Conservation (phyloP, 1,140 invertebrate species). For the Gonioctena quinquepunctata region DNA sequence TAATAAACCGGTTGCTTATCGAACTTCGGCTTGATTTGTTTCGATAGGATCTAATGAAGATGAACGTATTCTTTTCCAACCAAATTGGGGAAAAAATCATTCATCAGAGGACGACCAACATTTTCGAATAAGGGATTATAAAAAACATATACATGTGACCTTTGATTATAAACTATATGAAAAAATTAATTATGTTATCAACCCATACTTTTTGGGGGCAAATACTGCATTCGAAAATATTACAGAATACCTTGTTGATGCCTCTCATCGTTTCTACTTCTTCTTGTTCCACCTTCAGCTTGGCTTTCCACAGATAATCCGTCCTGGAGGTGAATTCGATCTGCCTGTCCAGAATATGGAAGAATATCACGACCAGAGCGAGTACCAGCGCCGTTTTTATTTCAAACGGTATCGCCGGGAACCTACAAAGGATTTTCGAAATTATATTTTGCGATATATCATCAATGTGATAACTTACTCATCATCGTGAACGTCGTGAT, state of each 20-base stretch:
- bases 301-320: conserved; percentile 92
- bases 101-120: no score
- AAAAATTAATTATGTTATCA: neutral
- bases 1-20: no score
- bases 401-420: conserved; percentile 67
- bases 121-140: no score
- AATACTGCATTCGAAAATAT: neutral
- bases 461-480: conserved; percentile 63
- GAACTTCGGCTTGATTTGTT: no score
- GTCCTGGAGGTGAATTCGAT: conserved; percentile 85
- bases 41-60: no score
- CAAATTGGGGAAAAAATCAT: no score
- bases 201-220: neutral
- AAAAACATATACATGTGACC: no score
- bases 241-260: conserved; percentile 88
- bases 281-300: conserved; percentile 88
- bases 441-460: no score
- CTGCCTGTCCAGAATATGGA: conserved; percentile 82
- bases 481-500: conserved; percentile 60
- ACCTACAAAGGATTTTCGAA: conserved; percentile 66
- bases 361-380: conserved; percentile 61
- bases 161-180: no score
- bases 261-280: conserved; percentile 94
- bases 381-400: conserved; percentile 69
- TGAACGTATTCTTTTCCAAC: no score